Evolutionary conservation across 2,113 vertebrate genomes (phyloP), one percentile per base, ranked within the genome.

Genomic region (Acanthisitta chloris): DNA sequence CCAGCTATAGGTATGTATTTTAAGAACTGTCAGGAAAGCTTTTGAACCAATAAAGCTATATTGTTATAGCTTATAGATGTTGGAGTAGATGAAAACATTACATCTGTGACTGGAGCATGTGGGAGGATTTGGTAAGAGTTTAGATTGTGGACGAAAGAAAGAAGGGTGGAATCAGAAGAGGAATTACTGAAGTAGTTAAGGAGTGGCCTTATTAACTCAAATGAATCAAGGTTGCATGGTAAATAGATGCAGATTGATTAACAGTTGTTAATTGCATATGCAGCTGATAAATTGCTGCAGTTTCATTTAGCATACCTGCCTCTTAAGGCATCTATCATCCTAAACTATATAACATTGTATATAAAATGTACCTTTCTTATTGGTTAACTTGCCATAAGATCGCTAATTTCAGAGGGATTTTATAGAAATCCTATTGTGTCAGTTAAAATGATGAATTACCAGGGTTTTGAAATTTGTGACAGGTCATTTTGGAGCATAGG

Each of bases 121-220:
- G 61, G 84, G 87, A 84, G 87, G 81, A 78, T 90, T 91, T 96
- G 65, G 8, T 81, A 84, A 67, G 67, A 92, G 38, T 28, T 84
- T 83, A 72, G 52, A 31, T 54, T 46, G 51, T 77, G 71, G 38
- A 73, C 38, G 54, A 84, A 84, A 62, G 64, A 79, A 79, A 73
- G 64, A 72, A 73, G 77, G 64, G 89, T 91, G 65, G 72, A 59
- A 85, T 93, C 51, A 77, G 29, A 91, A 79, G 48, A 72, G 48
- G 36, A 93, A 36, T 90, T 93, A 51, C 9, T 91, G 52, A 64
- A 52, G 49, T 46, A 73, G 38, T 90, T 94, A 88, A 90, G 72
- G 91, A 93, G 55, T 83, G 76, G 76, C 86, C 29, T 65, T 83
- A 51, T 61, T 74, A 88, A 89, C 46, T 65, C 19, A 40, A 82